Evolutionary conservation across 2,888 invertebrate genomes (phyloP).

Genomic region (Helobdella robusta): DNA sequence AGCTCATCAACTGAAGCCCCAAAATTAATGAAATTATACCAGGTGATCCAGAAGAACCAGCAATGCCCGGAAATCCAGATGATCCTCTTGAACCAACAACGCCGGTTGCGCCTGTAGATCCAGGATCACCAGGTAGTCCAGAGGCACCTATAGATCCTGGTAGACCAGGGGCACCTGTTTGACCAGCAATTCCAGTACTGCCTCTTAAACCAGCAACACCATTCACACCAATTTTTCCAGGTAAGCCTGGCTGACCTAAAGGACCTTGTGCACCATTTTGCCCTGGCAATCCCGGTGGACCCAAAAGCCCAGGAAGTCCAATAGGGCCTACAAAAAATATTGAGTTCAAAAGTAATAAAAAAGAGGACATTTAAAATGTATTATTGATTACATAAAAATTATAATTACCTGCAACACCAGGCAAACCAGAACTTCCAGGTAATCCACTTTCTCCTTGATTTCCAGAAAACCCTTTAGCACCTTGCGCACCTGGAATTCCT

Average conservation of each 20-base stretch:
- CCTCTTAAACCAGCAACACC: slow-evolving; percentile 21
- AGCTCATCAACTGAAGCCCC: too few relatives aligned
- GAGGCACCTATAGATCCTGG: slow-evolving; percentile 22
- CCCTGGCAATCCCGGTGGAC: slow-evolving; percentile 29
- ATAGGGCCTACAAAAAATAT: too few relatives aligned
- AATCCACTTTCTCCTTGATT: neutral
- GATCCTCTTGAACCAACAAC: slow-evolving; percentile 14
- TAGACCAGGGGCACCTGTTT: neutral
- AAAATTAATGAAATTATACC: too few relatives aligned
- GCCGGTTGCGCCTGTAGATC: neutral
- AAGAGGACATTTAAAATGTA: too few relatives aligned
- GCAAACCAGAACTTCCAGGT: neutral
- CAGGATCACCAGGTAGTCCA: slow-evolving; percentile 20
- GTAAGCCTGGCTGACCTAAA: too few relatives aligned
- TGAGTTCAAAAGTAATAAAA: too few relatives aligned
- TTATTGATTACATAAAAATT: too few relatives aligned
- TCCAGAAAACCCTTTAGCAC: neutral
- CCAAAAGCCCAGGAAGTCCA: slow-evolving; percentile 19
- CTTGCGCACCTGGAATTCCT: neutral
- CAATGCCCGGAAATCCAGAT: slow-evolving; percentile 14
- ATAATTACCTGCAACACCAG: slow-evolving; percentile 51
- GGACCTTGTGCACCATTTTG: too few relatives aligned
- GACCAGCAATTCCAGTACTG: neutral
- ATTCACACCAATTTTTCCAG: too few relatives aligned
- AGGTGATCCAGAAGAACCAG: too few relatives aligned